Percentiles rank a stretch among this genome's conserved stretches.
These are phyloP conservation scores for Therioaphis trifolii DNA, from an alignment of 2,888 invertebrate species.

Conservation along the genomic window DNA sequence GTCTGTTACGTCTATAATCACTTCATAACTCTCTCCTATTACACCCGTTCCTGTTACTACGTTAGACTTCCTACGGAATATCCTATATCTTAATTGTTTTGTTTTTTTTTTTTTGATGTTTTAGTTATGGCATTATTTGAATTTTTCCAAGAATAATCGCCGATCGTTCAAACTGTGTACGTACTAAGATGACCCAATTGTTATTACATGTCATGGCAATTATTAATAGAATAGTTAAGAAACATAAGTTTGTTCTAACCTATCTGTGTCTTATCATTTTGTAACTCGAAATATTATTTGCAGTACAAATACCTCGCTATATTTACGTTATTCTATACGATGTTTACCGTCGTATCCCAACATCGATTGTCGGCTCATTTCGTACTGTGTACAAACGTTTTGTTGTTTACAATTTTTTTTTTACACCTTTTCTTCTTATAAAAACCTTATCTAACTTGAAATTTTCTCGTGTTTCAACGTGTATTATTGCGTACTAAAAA, in stretches of 20 bases:
- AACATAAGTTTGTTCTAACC: not conserved
- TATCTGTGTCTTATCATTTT: conserved; percentile 26
- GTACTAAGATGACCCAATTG: no score
- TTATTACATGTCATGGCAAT: no score
- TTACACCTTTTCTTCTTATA: not conserved
- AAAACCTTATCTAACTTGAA: not conserved
- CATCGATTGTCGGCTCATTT: conserved; percentile 10
- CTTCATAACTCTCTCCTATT: conserved; percentile 41
- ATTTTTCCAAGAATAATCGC: not conserved
- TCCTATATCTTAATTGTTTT: conserved; percentile 4
- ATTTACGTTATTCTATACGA: not conserved
- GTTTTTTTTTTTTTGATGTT: conserved; percentile 7
- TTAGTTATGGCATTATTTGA: not conserved
- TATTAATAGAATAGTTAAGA: no score
- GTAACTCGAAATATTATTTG: conserved; percentile 11
- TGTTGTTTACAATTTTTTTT: conserved; percentile 5
- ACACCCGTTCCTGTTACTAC: conserved; percentile 15
- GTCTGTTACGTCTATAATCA: conserved; percentile 36
- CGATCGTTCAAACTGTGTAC: no score
- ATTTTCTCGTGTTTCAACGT: not conserved
- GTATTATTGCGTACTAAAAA: no score
- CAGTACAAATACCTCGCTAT: not conserved
- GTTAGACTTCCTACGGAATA: conserved; percentile 16
- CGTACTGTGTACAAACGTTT: not conserved
- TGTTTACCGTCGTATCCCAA: not conserved